phyloP scores from a whole-genome alignment of 2,797 vertebrate genomes.

The Anas bernieri region DNA sequence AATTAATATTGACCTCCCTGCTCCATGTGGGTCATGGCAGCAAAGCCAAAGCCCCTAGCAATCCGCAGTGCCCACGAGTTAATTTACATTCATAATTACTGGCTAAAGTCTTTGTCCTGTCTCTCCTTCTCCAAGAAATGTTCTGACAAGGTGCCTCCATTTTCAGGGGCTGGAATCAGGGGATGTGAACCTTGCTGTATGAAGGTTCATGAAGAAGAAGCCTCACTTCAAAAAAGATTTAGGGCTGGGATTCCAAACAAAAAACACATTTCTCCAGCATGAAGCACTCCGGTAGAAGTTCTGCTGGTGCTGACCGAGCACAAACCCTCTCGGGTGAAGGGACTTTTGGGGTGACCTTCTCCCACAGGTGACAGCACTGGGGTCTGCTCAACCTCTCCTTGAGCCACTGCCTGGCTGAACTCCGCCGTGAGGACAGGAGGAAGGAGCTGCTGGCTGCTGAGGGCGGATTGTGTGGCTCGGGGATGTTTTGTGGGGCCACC shows the following conservation, averaged over 20 bases:
- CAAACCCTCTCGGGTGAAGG: background rate
- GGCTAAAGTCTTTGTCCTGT: background rate
- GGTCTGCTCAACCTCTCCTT: rapidly evolving
- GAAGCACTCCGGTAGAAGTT: background rate
- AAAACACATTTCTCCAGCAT: background rate
- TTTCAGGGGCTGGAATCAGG: background rate
- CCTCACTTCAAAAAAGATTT: background rate
- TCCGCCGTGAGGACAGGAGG: background rate
- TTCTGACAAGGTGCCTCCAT: background rate
- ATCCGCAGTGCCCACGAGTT: background rate
- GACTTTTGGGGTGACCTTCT: background rate
- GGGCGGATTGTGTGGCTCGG: background rate
- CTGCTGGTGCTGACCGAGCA: background rate
- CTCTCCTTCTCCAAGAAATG: background rate
- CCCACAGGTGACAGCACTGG: background rate
- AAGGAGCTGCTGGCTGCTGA: background rate
- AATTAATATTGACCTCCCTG: background rate
- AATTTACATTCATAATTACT: background rate
- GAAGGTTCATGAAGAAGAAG: background rate
- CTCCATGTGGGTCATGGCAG: background rate
- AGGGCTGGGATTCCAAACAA: background rate
- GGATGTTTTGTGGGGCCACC: background rate
- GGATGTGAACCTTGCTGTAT: background rate
- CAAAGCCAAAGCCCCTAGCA: background rate
- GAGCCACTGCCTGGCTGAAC: background rate